Evolutionary conservation across 2,113 vertebrate species (phyloP), one percentile per base, ranked within the genome.

Genomic region (Odocoileus hemionus): DNA sequence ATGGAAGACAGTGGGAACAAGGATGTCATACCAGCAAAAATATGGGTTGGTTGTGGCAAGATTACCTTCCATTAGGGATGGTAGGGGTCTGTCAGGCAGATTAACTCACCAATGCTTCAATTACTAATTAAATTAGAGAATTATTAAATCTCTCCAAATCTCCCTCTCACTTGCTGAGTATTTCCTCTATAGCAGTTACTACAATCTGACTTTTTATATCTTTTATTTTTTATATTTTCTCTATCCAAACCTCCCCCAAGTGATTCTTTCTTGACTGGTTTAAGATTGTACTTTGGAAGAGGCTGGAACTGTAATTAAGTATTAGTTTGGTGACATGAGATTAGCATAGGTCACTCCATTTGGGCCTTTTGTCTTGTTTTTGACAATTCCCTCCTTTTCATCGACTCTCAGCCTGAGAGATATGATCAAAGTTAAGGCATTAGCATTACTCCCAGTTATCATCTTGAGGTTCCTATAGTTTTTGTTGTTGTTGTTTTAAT

Each of bases 141-240:
- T 70, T 64, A 25, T 45, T 33, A 79, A 78, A 26, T 39, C 30
- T 15, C 16, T 88, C 50, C 30, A 86, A 60, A 19, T 80, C 4
- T 84, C 47, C 47, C 26, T 93, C 39, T 80, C 17, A 58, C 17
- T 93, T 39, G 60, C 39, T 85, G 6, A 84, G 9, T 84, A 83
- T 84, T 64, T 57, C n/a, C 1, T 86, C 50, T 79, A 39, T 47
- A 87, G 14, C 14, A 94, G 16, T 55, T 58, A 61, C 30, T 11
- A 9, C 15, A 61, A 55, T 86, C 17, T 86, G 78, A 82, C 14
- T 74, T 57, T 80, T 74, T 82, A 61, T 87, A 5, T 91, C 83
- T 52, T 54, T 86, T 79, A 57, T 64, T 76, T 64, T 64, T 78
- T 95, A 70, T 87, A 78, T 67, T 92, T 96, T 78, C 39, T 97